Percentiles rank a stretch among this genome's conserved stretches.
Conservation (phyloP, 2,888 invertebrate species). For the Drosophila basisetae region DNA sequence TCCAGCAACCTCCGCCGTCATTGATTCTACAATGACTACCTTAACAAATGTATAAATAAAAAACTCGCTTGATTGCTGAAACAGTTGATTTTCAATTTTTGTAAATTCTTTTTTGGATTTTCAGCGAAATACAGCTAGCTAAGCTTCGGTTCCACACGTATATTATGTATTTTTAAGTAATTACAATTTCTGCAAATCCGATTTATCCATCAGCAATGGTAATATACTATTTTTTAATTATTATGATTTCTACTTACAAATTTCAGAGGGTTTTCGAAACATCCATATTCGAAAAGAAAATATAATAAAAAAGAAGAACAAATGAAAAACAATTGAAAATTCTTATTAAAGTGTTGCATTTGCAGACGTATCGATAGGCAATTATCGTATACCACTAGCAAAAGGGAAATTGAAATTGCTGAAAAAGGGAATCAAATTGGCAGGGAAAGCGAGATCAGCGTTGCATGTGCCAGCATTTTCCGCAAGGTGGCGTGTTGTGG, state of each 20-base stretch:
- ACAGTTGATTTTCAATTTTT: conserved; percentile 1
- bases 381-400: no score
- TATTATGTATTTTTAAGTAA: neutral
- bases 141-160: no score
- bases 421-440: neutral
- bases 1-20: conserved; percentile 15
- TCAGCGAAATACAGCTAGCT: neutral
- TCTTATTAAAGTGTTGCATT: neutral
- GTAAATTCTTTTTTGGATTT: neutral
- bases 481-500: no score
- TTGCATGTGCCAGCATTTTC: no score
- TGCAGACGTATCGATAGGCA: no score
- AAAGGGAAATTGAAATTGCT: no score
- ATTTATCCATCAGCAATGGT: neutral
- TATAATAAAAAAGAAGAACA: neutral
- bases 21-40: conserved; percentile 29
- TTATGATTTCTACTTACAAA: neutral
- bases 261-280: neutral
- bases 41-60: conserved; percentile 40
- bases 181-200: neutral
- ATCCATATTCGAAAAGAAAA: neutral
- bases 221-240: neutral
- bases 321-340: neutral
- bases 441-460: no score
- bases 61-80: conserved; percentile 21